Percentiles rank a stretch among this genome's conserved stretches.
Evolutionary conservation across 2,797 vertebrate genomes (phyloP).

Genomic region (Schizopygopsis malacanthus): DNA sequence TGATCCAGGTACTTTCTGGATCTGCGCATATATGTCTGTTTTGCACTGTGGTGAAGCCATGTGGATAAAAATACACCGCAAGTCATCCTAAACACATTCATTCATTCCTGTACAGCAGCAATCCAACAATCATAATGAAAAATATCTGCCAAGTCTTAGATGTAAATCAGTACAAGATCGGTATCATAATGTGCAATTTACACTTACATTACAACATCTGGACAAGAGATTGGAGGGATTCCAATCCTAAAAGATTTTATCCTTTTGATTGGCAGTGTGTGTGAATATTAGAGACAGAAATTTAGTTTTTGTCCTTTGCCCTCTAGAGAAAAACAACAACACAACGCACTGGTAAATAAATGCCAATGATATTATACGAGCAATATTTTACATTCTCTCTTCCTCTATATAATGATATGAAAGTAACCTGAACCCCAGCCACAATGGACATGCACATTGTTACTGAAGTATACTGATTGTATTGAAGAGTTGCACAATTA

Average conservation of each 20-base stretch:
- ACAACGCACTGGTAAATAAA: background rate
- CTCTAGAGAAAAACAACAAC: background rate
- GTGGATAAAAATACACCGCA: no score
- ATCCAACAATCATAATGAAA: no score
- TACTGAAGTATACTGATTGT: background rate
- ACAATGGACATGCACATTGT: background rate
- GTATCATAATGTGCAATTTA: background rate
- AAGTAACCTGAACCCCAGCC: background rate
- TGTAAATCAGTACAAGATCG: no score
- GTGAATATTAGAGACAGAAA: background rate
- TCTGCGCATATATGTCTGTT: no score
- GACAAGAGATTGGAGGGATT: background rate
- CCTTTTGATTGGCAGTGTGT: background rate
- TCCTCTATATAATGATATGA: background rate
- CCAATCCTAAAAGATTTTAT: background rate
- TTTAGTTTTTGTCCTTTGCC: background rate
- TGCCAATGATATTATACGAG: background rate
- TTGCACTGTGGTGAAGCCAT: no score
- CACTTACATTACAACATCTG: background rate
- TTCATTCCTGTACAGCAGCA: no score
- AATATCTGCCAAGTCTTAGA: no score
- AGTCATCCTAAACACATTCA: no score
- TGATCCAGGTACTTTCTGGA: no score
- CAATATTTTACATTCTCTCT: background rate
- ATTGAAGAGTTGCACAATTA: background rate